Conservation (phyloP, 2,797 vertebrate species). For the Amblyopsis hoosieri region DNA sequence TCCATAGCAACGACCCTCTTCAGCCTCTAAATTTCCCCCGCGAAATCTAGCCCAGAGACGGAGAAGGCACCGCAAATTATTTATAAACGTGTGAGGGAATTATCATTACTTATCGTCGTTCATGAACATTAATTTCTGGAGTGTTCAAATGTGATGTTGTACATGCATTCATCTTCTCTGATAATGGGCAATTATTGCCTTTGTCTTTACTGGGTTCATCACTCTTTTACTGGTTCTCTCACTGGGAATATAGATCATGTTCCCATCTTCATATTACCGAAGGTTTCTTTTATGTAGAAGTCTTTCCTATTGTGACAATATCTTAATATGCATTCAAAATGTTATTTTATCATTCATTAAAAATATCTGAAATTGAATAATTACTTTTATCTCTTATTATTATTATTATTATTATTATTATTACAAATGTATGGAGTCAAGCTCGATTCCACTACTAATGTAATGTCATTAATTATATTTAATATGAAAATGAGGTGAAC, state of each 20-base stretch:
- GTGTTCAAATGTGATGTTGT: conserved; percentile 56
- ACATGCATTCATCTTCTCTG: conserved; percentile 62
- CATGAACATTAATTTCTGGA: conserved; percentile 58
- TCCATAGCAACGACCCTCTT: conserved; percentile 53
- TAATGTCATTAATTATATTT: too few relatives aligned
- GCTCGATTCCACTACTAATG: too few relatives aligned
- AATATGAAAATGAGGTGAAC: too few relatives aligned
- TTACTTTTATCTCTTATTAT: too few relatives aligned
- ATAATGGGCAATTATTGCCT: conserved; percentile 54
- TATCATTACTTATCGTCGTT: conserved; percentile 68
- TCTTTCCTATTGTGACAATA: too few relatives aligned
- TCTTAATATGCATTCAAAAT: too few relatives aligned
- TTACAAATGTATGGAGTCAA: not conserved
- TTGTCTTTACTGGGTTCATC: conserved; percentile 43
- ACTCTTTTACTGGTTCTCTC: conserved; percentile 43
- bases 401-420: too few relatives aligned
- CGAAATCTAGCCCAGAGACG: conserved; percentile 61
- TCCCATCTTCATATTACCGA: too few relatives aligned
- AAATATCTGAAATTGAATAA: too few relatives aligned
- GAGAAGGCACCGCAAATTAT: conserved; percentile 58
- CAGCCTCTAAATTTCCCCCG: conserved; percentile 60
- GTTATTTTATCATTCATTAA: too few relatives aligned
- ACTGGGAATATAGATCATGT: not conserved
- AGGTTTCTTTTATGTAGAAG: too few relatives aligned
- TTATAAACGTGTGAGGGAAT: conserved; percentile 73